A percentile compares a stretch with the other conserved stretches of the same genome.
These are phyloP conservation scores for Crotophaga sulcirostris DNA, from an alignment of 2,113 vertebrate species.

Conservation along the genomic window DNA sequence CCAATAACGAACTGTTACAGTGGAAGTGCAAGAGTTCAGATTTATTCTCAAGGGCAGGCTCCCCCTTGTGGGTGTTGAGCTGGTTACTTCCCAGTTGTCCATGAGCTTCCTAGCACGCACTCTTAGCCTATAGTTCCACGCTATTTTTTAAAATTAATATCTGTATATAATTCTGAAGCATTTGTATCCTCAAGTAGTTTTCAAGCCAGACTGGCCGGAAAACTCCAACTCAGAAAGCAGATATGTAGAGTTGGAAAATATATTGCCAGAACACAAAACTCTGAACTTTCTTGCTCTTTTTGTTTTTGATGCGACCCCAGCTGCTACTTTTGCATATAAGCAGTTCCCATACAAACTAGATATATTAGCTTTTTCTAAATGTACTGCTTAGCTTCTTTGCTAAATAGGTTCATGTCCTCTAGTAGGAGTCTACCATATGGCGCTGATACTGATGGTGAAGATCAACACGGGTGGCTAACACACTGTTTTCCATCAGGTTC, in stretches of 20 bases:
- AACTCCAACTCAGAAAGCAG: not conserved
- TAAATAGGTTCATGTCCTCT: not conserved
- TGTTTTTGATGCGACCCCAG: not conserved
- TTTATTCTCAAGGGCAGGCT: constrained; percentile 11
- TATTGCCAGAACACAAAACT: not conserved
- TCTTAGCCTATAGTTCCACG: not conserved
- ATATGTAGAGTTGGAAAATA: not conserved
- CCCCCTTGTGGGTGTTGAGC: constrained; percentile 46
- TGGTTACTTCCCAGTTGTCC: not conserved
- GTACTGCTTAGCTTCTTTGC: not conserved
- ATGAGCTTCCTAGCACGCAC: not conserved
- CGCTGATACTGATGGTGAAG: not conserved
- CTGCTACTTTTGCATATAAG: not conserved
- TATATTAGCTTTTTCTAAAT: not conserved
- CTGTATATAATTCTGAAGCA: not conserved
- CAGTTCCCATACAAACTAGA: accelerated
- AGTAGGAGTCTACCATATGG: not conserved
- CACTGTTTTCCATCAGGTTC: not conserved
- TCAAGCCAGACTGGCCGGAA: not conserved
- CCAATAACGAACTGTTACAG: not conserved
- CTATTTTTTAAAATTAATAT: not conserved
- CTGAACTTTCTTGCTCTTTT: not conserved
- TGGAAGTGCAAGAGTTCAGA: not conserved
- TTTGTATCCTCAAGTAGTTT: not conserved
- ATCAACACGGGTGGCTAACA: not conserved